Base-by-base conservation (phyloP, 2,797 vertebrate species). In the Pagetopsis macropterus region DNA sequence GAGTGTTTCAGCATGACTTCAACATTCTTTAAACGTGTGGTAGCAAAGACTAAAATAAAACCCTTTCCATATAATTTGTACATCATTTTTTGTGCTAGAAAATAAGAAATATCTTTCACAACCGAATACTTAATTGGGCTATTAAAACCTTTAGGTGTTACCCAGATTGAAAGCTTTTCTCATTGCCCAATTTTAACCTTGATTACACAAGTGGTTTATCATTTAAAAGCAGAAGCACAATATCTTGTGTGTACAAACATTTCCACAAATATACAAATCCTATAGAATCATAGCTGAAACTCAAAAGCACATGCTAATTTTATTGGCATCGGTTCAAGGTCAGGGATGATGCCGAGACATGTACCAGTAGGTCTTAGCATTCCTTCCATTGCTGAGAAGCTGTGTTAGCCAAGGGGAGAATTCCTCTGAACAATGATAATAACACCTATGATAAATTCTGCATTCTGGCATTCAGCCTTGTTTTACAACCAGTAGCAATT, bases 271-370 rank as follows among this genome's bases (percentile, higher is more conserved):
- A 37, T 37, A 7, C 33, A 6, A 37, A 37, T 37, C 33, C 33
- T 37, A 37, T 54, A 3, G 12, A 75, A 23, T 72, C 45, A 69
- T 37, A 50, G 27, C 37, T 45, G 66, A 78, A 81, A 84, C 57
- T 37, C 43, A 58, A 65, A 70, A 67, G 60, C 63, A 46, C n/a
- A 40, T 86, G 55, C 56, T 63, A 59, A 83, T 78, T 82, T 74
- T 59, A 75, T 44, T 66, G 73, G 65, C 73, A 75, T 76, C 40
- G 52, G 72, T 92, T 91, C 75, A 85, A 79, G 89, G 90, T 92
- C 86, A 89, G 83, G 86, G 85, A 76, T 79, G 79, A 88, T 88
- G 91, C 79, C 31, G 67, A 60, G 88, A 87, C 92, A 92, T 91
- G 92, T 76, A 86, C 67, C 14, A 79, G 65, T 57, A 72, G 70